Evolutionary conservation across 2,888 invertebrate genomes (phyloP), one percentile per base, ranked within the genome.

Genomic region (Lasiommata megera): DNA sequence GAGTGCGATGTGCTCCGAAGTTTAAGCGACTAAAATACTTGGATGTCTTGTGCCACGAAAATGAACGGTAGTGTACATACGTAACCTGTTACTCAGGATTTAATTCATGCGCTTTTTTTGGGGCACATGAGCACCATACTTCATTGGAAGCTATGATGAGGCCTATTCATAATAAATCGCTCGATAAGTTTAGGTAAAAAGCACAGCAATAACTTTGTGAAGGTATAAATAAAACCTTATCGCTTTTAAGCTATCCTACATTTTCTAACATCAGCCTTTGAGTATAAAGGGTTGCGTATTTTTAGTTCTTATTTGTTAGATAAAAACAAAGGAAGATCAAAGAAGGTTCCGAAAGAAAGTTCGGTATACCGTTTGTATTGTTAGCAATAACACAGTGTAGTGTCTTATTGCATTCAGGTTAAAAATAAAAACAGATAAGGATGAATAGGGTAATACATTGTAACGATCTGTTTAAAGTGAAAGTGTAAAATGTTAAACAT

Each of bases 341-440:
- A 63, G 54, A 17, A 8, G 28, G 47, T 46, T 23, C 57, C 56
- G 56, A 63, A 60, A 65, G 65, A 62, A 65, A 65, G 61, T 61
- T 54, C 7, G 36, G 54, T 17, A 48, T 18, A 17, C 48, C 55
- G 57, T 51, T 43, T 44, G 29, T 31, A 44, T 54, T 43, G 44
- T 54, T 59, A 58, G 54, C 38, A 41, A 8, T 11, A 46, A 28
- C 38, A 46, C 16, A 16, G 29, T 29, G 5, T 11, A 16, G 9
- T 29, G 14, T 44, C 9, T 7, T 31, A 9, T 31, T 55, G 37
- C 34, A 28, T 37, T 47, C 17, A 16, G 16, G 46, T 6, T 11
- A 31, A 17, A 16, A 29, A 34, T 36, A 23, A 31, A 46, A 46
- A 11, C 3, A 2, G 29, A 28, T 8, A 28, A 12, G 1, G 11